These are phyloP conservation scores for Neostethus bicornis DNA, from an alignment of 2,797 vertebrate species.

Conservation along the genomic window DNA sequence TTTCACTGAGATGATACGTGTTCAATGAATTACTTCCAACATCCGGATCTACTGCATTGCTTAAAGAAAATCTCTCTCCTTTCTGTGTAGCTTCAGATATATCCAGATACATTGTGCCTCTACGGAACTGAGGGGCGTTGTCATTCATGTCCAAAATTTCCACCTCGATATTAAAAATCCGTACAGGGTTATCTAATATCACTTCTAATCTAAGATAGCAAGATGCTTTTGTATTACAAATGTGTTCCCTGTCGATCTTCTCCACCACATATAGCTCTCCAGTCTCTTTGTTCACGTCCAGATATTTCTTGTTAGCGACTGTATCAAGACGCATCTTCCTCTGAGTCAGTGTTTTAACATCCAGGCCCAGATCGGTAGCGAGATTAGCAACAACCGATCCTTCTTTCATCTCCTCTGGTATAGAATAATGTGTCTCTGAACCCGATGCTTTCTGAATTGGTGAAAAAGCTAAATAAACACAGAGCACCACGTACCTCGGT, in stretches of 20 bases:
- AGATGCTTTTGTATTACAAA: conserved; percentile 37
- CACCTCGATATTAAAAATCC: conserved; percentile 65
- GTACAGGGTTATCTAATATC: conserved; percentile 53
- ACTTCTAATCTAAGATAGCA: conserved; percentile 67
- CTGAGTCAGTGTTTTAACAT: conserved; percentile 45
- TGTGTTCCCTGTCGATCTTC: conserved; percentile 64
- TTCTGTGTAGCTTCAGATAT: conserved; percentile 60
- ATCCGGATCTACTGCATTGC: conserved; percentile 72
- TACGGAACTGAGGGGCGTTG: conserved; percentile 51
- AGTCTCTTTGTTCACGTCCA: conserved; percentile 56
- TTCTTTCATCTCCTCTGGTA: conserved; percentile 74
- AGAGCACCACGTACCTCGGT: conserved; percentile 54
- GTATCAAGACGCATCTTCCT: conserved; percentile 62
- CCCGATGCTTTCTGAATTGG: accelerated
- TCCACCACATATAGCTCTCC: conserved; percentile 56
- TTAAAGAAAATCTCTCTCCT: conserved; percentile 74
- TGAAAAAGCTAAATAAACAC: not conserved
- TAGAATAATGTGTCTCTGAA: conserved; percentile 15
- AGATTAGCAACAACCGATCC: conserved; percentile 73
- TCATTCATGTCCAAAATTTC: conserved; percentile 69
- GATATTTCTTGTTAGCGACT: conserved; percentile 51
- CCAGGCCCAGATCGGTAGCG: conserved; percentile 69
- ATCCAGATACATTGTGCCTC: conserved; percentile 61
- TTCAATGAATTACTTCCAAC: conserved; percentile 63
- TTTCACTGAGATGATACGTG: conserved; percentile 64